Percentiles rank a stretch among this genome's conserved stretches.
Conservation (phyloP, 1,140 invertebrate species). For the Caenorhabditis elegans region WBcel235 BX284606.5:6664001-6664500, state of each 20-base stretch:
- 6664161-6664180: background rate
- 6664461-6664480: no score
- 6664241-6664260: background rate
- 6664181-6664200: background rate
- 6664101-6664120: constrained; percentile 18
- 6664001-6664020: no score
- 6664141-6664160: background rate
- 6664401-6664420: no score
- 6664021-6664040: background rate
- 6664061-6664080: constrained; percentile 14
- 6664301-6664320: no score
- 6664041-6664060: background rate
- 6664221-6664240: constrained; percentile 8
- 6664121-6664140: background rate
- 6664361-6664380: no score
- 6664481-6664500: no score
- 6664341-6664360: no score
- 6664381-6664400: no score
- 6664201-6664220: background rate
- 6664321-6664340: no score
- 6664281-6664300: background rate
- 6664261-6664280: background rate
- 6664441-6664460: no score
- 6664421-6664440: no score
- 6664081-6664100: constrained; percentile 3